phyloP scores from a whole-genome alignment of 2,888 invertebrate genomes.

The Agonopterix subpropinquella region DNA sequence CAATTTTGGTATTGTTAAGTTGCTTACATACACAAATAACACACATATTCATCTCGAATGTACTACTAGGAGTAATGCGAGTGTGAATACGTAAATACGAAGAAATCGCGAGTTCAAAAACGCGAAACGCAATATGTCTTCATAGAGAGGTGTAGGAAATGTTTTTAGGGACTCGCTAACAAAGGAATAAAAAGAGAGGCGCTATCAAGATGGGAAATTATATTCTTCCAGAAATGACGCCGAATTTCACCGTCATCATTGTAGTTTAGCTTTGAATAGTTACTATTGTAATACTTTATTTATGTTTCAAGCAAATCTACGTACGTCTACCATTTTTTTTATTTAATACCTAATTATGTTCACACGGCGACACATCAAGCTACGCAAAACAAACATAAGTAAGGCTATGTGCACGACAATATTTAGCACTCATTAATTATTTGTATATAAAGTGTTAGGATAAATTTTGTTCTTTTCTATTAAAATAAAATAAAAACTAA shows the following conservation, averaged over 20 bases:
- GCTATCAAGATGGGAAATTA: constrained; percentile 55
- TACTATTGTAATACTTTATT: too few relatives aligned
- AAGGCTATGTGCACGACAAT: too few relatives aligned
- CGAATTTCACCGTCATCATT: not conserved
- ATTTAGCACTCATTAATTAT: too few relatives aligned
- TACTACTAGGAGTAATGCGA: constrained; percentile 69
- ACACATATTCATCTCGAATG: constrained; percentile 66
- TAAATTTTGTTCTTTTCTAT: too few relatives aligned
- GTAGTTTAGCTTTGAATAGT: too few relatives aligned
- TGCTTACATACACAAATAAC: constrained; percentile 47
- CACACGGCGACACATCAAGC: too few relatives aligned
- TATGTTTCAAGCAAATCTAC: too few relatives aligned
- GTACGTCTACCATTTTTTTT: too few relatives aligned
- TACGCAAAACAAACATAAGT: too few relatives aligned
- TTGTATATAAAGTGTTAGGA: too few relatives aligned
- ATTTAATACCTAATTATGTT: too few relatives aligned
- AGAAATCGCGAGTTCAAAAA: constrained; percentile 73
- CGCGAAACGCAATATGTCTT: constrained; percentile 75
- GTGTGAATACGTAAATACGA: constrained; percentile 74
- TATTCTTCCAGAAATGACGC: constrained; percentile 36
- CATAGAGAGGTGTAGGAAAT: constrained; percentile 65
- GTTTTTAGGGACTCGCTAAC: constrained; percentile 58
- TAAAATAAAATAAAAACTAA: too few relatives aligned
- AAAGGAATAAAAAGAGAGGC: constrained; percentile 44
- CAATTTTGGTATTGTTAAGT: constrained; percentile 56